Conservation (phyloP, 2,113 vertebrate genomes). For the Percina caprodes region DNA sequence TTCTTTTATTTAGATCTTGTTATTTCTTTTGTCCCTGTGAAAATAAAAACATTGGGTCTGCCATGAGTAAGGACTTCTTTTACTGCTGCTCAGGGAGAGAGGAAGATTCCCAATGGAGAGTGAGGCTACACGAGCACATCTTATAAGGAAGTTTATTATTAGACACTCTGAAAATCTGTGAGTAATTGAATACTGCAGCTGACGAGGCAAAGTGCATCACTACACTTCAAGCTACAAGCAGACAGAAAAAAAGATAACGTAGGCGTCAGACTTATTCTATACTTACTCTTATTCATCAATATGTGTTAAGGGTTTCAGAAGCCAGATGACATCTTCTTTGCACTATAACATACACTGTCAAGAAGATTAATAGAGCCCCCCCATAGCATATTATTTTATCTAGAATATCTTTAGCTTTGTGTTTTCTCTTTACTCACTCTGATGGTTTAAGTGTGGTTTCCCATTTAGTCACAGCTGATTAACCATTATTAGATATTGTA, state of each 20-base stretch:
- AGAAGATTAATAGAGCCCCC: not conserved
- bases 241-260: not conserved
- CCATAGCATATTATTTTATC: not conserved
- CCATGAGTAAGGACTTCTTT: not conserved
- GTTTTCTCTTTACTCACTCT: not conserved
- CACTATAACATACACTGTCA: not conserved
- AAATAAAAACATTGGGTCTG: not conserved
- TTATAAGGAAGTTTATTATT: constrained; percentile 22
- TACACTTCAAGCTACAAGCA: not conserved
- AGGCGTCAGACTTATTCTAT: not conserved
- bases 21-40: not conserved
- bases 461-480: not conserved
- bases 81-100: not conserved
- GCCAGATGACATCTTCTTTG: constrained; percentile 12
- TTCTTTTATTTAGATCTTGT: not conserved
- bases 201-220: not conserved
- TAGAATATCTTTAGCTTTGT: not conserved
- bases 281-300: constrained; percentile 2
- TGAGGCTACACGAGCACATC: constrained; percentile 17
- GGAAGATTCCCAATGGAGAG: constrained; percentile 8
- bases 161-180: constrained; percentile 18
- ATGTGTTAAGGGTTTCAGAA: not conserved
- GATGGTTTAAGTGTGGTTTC: not conserved
- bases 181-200: constrained; percentile 17
- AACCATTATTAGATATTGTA: not conserved